Conservation (phyloP, 1,140 invertebrate species). For the Lepidurus arcticus region DNA sequence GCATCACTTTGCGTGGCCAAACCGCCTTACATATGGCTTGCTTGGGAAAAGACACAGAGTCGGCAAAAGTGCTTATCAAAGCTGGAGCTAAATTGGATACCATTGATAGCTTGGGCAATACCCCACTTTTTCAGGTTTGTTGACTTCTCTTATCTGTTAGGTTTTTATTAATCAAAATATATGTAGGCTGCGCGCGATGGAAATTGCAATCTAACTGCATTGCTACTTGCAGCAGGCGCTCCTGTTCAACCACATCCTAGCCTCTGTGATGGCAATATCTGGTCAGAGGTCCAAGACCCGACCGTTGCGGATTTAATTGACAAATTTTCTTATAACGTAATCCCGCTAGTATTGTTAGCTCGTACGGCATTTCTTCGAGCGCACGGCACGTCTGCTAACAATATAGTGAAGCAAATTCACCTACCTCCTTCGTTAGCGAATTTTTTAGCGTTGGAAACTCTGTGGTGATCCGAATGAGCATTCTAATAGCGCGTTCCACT, state of each 20-base stretch:
- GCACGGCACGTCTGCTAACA: background rate
- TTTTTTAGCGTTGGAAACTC: background rate
- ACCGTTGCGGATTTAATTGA: background rate
- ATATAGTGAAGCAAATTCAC: background rate
- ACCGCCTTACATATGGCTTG: slow-evolving; percentile 32
- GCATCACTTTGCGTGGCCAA: slow-evolving; percentile 27
- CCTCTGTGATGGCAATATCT: background rate
- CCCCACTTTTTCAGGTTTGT: slow-evolving; percentile 29
- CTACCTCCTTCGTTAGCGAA: background rate
- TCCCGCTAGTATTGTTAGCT: background rate
- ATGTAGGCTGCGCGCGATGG: slow-evolving; percentile 32
- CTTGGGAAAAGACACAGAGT: slow-evolving; percentile 27
- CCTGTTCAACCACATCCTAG: background rate
- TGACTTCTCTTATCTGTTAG: background rate
- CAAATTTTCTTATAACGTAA: background rate
- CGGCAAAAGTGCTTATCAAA: slow-evolving; percentile 28
- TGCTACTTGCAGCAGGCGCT: slow-evolving; percentile 26
- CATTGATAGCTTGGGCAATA: slow-evolving; percentile 29
- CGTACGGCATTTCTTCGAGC: background rate
- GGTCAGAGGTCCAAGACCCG: background rate
- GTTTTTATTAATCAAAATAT: background rate
- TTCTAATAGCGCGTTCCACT: too few relatives aligned
- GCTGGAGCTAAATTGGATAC: slow-evolving; percentile 23
- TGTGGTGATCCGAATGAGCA: background rate
- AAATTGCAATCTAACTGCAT: slow-evolving; percentile 19